phyloP scores from a whole-genome alignment of 2,888 invertebrate genomes.

The Campoplex capitator region DNA sequence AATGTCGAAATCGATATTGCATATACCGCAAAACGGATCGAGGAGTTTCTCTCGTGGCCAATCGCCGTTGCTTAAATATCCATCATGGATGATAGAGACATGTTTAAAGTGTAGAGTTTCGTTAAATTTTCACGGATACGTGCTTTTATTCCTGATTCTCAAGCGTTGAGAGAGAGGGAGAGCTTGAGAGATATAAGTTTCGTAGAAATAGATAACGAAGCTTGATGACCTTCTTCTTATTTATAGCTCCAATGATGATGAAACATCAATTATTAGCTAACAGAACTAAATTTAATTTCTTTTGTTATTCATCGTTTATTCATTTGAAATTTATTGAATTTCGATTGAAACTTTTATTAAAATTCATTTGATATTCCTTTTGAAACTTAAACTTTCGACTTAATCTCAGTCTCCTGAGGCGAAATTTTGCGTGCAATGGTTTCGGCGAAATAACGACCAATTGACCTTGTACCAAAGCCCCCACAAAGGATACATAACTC shows the following conservation, averaged over 20 bases:
- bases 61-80: slow-evolving; percentile 42
- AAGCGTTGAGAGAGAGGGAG: not conserved
- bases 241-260: too few species aligned
- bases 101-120: slow-evolving; percentile 7
- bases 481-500: slow-evolving; percentile 26
- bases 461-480: slow-evolving; percentile 41
- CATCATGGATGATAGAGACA: slow-evolving; percentile 6
- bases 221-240: too few species aligned
- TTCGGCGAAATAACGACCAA: slow-evolving; percentile 15
- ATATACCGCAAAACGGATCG: not conserved
- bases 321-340: too few species aligned
- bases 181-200: too few species aligned
- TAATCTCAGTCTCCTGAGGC: not conserved
- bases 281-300: too few species aligned
- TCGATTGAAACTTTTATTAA: too few species aligned
- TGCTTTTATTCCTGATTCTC: not conserved
- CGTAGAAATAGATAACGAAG: too few species aligned
- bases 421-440: not conserved
- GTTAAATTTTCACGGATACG: slow-evolving; percentile 18
- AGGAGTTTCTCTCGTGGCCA: slow-evolving; percentile 33
- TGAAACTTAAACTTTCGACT: not conserved
- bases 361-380: too few species aligned
- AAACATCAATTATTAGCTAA: too few species aligned
- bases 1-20: too few species aligned
- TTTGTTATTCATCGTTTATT: too few species aligned